These are phyloP conservation scores for Lithophane leautieri DNA, from an alignment of 2,888 invertebrate species.

Conservation along the genomic window DNA sequence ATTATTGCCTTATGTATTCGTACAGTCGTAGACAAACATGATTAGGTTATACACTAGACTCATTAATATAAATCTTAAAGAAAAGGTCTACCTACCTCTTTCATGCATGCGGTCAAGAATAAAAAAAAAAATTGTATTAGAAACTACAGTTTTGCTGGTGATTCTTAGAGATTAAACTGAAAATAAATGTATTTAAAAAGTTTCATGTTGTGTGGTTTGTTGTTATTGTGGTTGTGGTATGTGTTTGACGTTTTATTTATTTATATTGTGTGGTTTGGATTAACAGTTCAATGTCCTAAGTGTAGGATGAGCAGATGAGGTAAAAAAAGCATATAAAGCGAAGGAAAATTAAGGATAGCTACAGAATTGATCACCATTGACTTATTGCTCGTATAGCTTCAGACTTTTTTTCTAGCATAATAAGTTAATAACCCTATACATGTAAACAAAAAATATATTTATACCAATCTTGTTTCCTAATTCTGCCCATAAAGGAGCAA, in stretches of 20 bases:
- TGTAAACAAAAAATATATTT: background rate
- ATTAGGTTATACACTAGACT: background rate
- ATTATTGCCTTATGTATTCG: background rate
- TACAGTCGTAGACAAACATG: conserved; percentile 5
- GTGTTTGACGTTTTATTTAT: too few species aligned
- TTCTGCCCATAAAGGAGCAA: background rate
- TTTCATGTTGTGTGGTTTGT: too few species aligned
- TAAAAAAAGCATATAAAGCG: background rate
- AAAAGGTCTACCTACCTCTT: conserved; percentile 20
- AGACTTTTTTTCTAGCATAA: too few species aligned
- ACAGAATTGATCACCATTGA: background rate
- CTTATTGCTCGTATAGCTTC: background rate
- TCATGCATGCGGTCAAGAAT: conserved; percentile 21
- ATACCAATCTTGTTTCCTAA: background rate
- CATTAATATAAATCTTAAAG: conserved; percentile 28
- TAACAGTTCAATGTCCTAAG: background rate
- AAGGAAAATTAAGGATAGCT: background rate
- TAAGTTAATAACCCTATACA: too few species aligned
- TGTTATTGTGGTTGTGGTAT: too few species aligned
- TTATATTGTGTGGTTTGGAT: background rate
- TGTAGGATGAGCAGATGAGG: background rate
- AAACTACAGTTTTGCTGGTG: background rate
- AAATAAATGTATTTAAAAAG: too few species aligned
- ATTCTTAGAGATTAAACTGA: too few species aligned
- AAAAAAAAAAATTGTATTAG: background rate